Percentiles rank a stretch among this genome's conserved stretches.
These are phyloP conservation scores for Raja brachyura DNA, from an alignment of 2,113 vertebrate genomes.

Conservation along the genomic window DNA sequence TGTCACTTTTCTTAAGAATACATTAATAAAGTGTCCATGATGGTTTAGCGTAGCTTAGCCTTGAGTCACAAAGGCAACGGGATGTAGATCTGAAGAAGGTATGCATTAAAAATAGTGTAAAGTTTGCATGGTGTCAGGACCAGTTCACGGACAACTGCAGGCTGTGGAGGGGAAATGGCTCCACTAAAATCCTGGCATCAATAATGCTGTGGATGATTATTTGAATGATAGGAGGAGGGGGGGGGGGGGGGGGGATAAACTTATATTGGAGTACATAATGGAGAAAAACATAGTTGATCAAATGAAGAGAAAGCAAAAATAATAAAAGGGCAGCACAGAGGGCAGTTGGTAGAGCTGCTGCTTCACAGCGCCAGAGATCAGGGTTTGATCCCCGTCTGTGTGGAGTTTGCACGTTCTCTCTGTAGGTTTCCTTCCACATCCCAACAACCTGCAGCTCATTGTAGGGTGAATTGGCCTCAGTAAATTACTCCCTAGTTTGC, in stretches of 20 bases:
- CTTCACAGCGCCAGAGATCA: no score
- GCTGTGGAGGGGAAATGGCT: neutral
- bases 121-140: neutral
- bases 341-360: no score
- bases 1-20: neutral
- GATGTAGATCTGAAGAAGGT: neutral
- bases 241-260: no score
- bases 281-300: neutral
- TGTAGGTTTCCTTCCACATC: no score
- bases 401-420: no score
- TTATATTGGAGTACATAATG: neutral
- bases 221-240: neutral
- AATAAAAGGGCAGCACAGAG: no score
- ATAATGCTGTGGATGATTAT: neutral
- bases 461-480: no score
- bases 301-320: neutral
- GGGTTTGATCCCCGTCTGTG: no score
- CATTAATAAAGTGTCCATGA: neutral
- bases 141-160: neutral
- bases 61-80: neutral
- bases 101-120: no score
- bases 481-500: no score
- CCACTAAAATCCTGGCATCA: constrained; percentile 7
- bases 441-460: no score
- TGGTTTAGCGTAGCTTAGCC: neutral